Percentiles rank a stretch among this genome's conserved stretches.
phyloP scores from a whole-genome alignment of 2,797 vertebrate genomes.

The Falco novaeseelandiae region DNA sequence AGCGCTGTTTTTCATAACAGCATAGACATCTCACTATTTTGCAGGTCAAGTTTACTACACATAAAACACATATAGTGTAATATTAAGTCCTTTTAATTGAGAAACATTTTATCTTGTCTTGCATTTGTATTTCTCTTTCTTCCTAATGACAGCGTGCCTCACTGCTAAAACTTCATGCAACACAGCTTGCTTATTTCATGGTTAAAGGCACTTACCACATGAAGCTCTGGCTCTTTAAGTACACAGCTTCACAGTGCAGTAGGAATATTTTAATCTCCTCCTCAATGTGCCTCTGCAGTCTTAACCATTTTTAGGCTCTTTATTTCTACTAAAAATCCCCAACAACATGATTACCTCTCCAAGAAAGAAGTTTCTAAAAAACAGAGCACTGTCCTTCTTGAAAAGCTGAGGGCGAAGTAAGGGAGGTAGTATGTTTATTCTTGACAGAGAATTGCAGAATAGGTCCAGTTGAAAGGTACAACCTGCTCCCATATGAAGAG shows the following conservation, averaged over 20 bases:
- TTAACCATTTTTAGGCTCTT: not conserved
- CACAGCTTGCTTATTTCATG: not conserved
- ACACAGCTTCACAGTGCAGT: not conserved
- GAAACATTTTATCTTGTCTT: not conserved
- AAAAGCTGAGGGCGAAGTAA: not conserved
- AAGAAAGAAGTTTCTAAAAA: not conserved
- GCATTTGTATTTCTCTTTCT: not conserved
- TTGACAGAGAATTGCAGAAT: not conserved
- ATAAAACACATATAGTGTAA: not conserved
- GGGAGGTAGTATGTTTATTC: not conserved
- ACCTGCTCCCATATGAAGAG: not conserved
- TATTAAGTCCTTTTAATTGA: not conserved
- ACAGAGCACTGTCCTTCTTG: not conserved
- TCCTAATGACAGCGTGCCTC: not conserved
- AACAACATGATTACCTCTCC: not conserved
- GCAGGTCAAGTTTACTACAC: not conserved
- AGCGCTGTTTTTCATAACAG: not conserved
- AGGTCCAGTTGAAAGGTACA: not conserved
- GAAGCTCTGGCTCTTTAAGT: slow-evolving; percentile 19
- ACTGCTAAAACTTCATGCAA: not conserved
- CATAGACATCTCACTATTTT: not conserved
- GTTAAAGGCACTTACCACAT: slow-evolving; percentile 10
- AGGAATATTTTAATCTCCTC: not conserved
- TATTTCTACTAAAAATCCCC: not conserved
- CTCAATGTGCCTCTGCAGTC: not conserved